Evolutionary conservation across 2,797 vertebrate species (phyloP), one percentile per base, ranked within the genome.

Genomic region (Sorex maritimensis): DNA sequence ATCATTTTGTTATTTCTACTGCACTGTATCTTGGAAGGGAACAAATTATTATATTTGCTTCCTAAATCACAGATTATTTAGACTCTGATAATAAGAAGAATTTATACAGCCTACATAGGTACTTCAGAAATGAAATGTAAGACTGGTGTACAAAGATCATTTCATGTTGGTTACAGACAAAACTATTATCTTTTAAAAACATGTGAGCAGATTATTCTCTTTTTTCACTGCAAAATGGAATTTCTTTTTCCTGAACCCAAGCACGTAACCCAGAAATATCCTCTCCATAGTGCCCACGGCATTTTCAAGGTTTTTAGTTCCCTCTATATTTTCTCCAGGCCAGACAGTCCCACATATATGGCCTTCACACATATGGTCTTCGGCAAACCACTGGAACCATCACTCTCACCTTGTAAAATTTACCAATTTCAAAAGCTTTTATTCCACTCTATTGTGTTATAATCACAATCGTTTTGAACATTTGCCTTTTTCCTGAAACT

Each of bases 61-160:
- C 2, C 1, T 52, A 81, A 72, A 23, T 58, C 19, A 92, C 9
- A 49, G 41, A 44, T 74, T 81, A 4, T 23, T 28, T 46, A 46
- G 41, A 67, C 2, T 79, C 38, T 41, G n/a, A 14, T 44, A 23
- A 72, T 15, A 8, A 0, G 83, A 3, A 1, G 17, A 58, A 71
- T 81, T 55, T 0, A 30, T 10, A 2, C 2, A 5, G 2, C 21
- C 1, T 11, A 38, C 5, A 2, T n/a, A 28, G 2, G 38, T 9
- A 23, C n/a, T 49, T 63, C 24, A 41, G 8, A 10, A 90, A 44
- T 9, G 38, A 19, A 78, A 11, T 26, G 0, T 6, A 78, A 55
- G 14, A 75, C 28, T 2, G 1, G 41, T 44, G 41, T 44, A 30
- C 0, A 61, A 0, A 34, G 2, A 71, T 74, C 58, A 6, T 21